phyloP scores from a whole-genome alignment of 2,797 vertebrate genomes.

The Lagodon rhomboides region DNA sequence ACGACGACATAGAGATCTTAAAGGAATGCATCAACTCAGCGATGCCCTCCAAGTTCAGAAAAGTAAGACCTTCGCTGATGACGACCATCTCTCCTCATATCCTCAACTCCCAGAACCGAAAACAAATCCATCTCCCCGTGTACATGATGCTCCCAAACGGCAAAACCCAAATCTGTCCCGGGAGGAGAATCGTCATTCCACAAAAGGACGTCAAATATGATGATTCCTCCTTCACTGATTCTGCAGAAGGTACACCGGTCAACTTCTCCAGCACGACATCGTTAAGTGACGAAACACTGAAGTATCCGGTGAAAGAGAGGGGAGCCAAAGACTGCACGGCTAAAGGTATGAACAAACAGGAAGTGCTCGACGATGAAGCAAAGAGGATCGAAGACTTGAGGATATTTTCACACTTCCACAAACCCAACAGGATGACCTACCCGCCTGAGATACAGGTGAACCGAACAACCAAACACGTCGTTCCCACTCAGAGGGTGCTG shows the following conservation, averaged over 20 bases:
- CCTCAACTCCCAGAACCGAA: slow-evolving; percentile 87
- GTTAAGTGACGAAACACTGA: slow-evolving; percentile 94
- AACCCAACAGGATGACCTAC: slow-evolving; percentile 77
- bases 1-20: slow-evolving; percentile 95
- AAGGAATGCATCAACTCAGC: slow-evolving; percentile 97
- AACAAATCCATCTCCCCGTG: slow-evolving; percentile 90
- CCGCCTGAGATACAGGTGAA: slow-evolving; percentile 76
- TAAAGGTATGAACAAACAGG: slow-evolving; percentile 80
- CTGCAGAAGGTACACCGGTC: slow-evolving; percentile 92
- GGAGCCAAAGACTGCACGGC: slow-evolving; percentile 77
- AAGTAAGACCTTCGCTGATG: slow-evolving; percentile 91
- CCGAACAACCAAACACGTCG: slow-evolving; percentile 77
- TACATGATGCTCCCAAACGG: slow-evolving; percentile 96
- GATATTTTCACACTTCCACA: slow-evolving; percentile 88
- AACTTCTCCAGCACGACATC: slow-evolving; percentile 96
- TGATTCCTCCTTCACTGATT: slow-evolving; percentile 93
- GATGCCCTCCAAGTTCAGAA: slow-evolving; percentile 94
- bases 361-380: slow-evolving; percentile 77
- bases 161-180: slow-evolving; percentile 81
- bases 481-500: slow-evolving; percentile 84
- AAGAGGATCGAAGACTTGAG: slow-evolving; percentile 88
- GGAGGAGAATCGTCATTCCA: slow-evolving; percentile 81
- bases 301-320: slow-evolving; percentile 85
- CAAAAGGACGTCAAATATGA: slow-evolving; percentile 87
- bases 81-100: slow-evolving; percentile 87